Conservation (phyloP, 2,888 invertebrate species). For the Lochmaea crataegi region DNA sequence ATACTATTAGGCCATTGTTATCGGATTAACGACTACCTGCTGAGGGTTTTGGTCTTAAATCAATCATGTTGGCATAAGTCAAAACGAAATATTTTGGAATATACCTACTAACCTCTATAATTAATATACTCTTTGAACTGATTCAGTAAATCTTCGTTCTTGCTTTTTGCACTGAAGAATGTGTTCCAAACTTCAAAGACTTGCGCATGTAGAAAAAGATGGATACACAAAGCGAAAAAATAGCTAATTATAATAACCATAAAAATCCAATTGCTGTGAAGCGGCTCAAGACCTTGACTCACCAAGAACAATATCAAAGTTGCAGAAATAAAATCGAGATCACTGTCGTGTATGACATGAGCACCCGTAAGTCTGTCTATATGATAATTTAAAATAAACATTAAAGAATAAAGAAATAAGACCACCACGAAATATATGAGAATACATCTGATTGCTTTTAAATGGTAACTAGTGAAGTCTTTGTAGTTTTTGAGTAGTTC, state of each 20-base stretch:
- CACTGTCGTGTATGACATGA: neutral
- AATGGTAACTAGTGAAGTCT: slow-evolving; percentile 27
- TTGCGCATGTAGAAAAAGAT: slow-evolving; percentile 42
- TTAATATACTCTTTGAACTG: slow-evolving; percentile 65
- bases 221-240: neutral
- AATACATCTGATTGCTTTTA: slow-evolving; percentile 27
- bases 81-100: too few relatives aligned
- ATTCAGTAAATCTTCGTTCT: slow-evolving; percentile 56
- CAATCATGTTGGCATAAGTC: too few relatives aligned
- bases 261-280: neutral
- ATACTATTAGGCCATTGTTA: too few relatives aligned
- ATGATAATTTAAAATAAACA: neutral
- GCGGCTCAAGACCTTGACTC: slow-evolving; percentile 3
- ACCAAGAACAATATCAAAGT: slow-evolving; percentile 8
- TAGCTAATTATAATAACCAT: neutral
- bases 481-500: slow-evolving; percentile 8
- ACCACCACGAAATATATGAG: slow-evolving; percentile 20
- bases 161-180: slow-evolving; percentile 51
- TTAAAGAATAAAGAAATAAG: slow-evolving; percentile 12
- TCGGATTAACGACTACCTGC: too few relatives aligned
- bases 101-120: slow-evolving; percentile 61
- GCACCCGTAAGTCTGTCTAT: neutral
- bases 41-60: too few relatives aligned
- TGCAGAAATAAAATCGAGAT: neutral
- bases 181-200: slow-evolving; percentile 53